These are phyloP conservation scores for Sebastes nivosus DNA, from an alignment of 2,797 vertebrate genomes.

Conservation along the genomic window DNA sequence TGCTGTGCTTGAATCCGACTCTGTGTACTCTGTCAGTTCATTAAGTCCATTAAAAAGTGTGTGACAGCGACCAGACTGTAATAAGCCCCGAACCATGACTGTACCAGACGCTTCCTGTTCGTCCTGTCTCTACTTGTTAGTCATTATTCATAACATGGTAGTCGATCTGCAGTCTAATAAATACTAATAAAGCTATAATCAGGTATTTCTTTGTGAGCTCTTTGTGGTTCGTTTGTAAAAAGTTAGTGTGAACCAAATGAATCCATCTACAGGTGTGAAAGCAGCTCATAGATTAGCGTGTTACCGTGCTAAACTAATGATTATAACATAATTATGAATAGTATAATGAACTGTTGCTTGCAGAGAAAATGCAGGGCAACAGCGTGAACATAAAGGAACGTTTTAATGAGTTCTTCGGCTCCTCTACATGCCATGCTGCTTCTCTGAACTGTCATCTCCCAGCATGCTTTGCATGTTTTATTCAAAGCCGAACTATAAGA, in stretches of 20 bases:
- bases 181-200: background rate
- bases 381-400: background rate
- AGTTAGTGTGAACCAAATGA: background rate
- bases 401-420: conserved; percentile 3
- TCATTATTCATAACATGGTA: background rate
- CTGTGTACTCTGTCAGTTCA: background rate
- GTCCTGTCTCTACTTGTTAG: background rate
- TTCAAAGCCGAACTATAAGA: conserved; percentile 22
- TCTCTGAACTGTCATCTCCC: conserved; percentile 16
- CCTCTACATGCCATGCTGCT: background rate
- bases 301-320: background rate
- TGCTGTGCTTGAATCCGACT: background rate
- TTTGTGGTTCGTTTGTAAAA: background rate
- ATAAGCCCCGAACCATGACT: background rate
- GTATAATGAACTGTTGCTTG: background rate
- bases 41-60: background rate
- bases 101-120: background rate
- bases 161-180: rapidly evolving
- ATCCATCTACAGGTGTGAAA: background rate
- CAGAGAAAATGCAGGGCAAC: background rate
- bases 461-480: conserved; percentile 53
- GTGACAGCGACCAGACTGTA: background rate
- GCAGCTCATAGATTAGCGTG: background rate
- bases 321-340: background rate
- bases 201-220: too few relatives aligned